Evolutionary conservation across 2,113 vertebrate genomes (phyloP).

Genomic region (Sinocyclocheilus rhinocerous): DNA sequence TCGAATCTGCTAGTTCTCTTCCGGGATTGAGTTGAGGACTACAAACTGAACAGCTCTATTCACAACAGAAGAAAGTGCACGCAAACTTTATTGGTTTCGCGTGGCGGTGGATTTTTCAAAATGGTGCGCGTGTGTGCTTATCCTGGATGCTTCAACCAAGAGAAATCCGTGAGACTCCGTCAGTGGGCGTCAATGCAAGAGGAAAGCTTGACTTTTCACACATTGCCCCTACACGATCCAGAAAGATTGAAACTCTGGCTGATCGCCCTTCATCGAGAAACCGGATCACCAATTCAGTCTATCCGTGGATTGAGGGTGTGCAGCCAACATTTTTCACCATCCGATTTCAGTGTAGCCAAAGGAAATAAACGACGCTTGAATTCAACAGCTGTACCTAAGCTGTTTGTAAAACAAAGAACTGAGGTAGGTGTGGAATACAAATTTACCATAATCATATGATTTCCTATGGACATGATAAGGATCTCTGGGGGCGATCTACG

Average conservation of each 20-base stretch:
- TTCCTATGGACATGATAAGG: neutral
- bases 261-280: neutral
- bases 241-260: neutral
- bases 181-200: neutral
- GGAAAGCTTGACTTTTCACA: constrained; percentile 31
- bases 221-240: neutral
- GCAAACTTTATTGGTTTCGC: neutral
- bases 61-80: constrained; percentile 3
- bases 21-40: neutral
- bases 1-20: neutral
- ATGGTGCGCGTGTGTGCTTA: constrained; percentile 27
- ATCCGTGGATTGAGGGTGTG: constrained; percentile 9
- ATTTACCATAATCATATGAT: neutral
- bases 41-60: neutral
- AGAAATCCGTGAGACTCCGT: neutral
- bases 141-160: constrained; percentile 19
- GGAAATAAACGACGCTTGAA: constrained; percentile 5
- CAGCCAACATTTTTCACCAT: neutral
- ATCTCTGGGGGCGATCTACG: neutral
- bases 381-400: constrained; percentile 12
- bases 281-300: neutral
- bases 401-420: too few relatives aligned
- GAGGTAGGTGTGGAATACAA: neutral
- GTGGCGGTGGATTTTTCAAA: neutral
- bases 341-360: neutral